These are phyloP conservation scores for Phocoena phocoena DNA, from an alignment of 2,113 vertebrate species.

Conservation along the genomic window DNA sequence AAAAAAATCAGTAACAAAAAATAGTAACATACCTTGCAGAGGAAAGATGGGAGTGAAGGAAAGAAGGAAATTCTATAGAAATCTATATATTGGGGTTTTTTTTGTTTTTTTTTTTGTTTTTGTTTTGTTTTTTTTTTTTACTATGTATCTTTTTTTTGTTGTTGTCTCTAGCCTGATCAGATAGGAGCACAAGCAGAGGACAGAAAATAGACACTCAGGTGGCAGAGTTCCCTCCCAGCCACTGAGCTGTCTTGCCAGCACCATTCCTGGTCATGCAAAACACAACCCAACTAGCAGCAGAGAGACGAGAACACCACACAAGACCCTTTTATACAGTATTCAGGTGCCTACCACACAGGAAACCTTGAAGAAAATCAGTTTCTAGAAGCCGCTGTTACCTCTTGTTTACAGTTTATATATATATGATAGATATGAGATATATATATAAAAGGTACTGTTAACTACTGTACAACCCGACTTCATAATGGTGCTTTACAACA, in stretches of 20 bases:
- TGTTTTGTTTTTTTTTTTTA: conserved; percentile 42
- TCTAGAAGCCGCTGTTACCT: conserved; percentile 93
- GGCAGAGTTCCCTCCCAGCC: conserved; percentile 82
- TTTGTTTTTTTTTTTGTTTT: neutral
- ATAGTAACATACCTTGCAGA: conserved; percentile 74
- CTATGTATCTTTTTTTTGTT: conserved; percentile 69
- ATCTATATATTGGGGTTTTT: conserved; percentile 70
- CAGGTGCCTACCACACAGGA: conserved; percentile 91
- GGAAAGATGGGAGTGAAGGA: conserved; percentile 68
- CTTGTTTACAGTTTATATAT: conserved; percentile 99
- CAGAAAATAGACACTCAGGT: conserved; percentile 65
- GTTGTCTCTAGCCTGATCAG: conserved; percentile 80
- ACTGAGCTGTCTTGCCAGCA: conserved; percentile 88
- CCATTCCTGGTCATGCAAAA: conserved; percentile 84
- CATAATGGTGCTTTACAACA: conserved; percentile 95
- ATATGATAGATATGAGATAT: conserved; percentile 86
- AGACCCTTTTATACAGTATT: conserved; percentile 90
- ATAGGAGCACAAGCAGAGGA: conserved; percentile 75
- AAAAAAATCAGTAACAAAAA: conserved; percentile 77
- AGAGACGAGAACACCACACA: conserved; percentile 80
- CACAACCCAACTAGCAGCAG: conserved; percentile 80
- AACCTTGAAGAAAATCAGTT: conserved; percentile 92
- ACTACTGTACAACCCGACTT: conserved; percentile 98
- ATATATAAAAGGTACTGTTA: conserved; percentile 93
- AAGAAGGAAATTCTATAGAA: conserved; percentile 78